Conservation (phyloP, 2,888 invertebrate species). For the Caenorhabditis wallacei region DNA sequence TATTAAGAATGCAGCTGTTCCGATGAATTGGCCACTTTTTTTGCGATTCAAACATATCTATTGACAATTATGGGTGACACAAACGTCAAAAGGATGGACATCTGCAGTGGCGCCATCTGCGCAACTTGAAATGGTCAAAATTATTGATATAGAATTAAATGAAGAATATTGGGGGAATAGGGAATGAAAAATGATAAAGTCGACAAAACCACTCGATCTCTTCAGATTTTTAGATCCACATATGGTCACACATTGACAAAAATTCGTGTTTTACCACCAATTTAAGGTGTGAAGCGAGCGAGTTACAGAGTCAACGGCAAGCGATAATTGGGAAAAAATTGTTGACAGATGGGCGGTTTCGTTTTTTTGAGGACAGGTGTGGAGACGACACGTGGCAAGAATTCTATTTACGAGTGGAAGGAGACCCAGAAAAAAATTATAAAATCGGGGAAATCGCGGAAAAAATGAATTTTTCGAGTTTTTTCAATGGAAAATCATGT, state of each 20-base stretch:
- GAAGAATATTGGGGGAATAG: background rate
- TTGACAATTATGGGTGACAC: constrained; percentile 62
- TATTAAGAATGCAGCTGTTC: background rate
- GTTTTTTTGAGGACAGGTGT: background rate
- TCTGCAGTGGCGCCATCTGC: constrained; percentile 47
- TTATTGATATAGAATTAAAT: constrained; percentile 5
- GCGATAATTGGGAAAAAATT: background rate
- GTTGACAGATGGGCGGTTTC: constrained; percentile 12
- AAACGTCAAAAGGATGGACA: constrained; percentile 50
- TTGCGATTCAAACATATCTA: constrained; percentile 9
- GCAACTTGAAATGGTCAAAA: constrained; percentile 42
- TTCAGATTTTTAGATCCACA: background rate
- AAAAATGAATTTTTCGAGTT: no score
- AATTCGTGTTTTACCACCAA: constrained; percentile 4
- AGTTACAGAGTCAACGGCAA: background rate
- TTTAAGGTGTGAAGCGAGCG: constrained; percentile 3
- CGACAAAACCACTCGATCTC: background rate
- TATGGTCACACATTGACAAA: background rate
- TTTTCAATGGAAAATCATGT: no score
- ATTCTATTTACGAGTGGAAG: background rate
- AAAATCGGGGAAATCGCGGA: no score
- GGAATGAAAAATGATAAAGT: background rate
- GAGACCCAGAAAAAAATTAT: no score
- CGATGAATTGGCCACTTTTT: background rate
- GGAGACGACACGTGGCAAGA: background rate